Base-by-base conservation (phyloP, 2,113 vertebrate genomes). In the Calcarius ornatus region DNA sequence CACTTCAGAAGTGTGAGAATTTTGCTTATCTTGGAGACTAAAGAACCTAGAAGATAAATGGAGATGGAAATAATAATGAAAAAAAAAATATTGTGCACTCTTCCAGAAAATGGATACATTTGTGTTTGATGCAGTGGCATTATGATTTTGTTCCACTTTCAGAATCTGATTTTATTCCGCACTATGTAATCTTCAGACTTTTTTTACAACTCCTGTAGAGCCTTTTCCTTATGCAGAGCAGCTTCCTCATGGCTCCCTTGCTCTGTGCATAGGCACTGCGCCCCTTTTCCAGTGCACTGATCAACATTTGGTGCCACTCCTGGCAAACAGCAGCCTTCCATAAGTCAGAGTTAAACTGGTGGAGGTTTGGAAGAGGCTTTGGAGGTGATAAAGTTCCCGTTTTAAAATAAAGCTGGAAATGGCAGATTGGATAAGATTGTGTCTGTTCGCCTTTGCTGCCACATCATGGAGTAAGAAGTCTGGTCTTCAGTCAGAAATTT, bases 21-120 rank as follows among this genome's bases (percentile, higher is more conserved):
- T 87, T 87, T 94, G 60, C 53, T 69, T 95, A 56, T 84, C 76
- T 86, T 81, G 50, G 45, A 76, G 57, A 33, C 23, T 45, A 37
- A 84, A 69, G 53, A 66, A 50, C 11, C 9, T 31, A 30, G 53
- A 38, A 54, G 78, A 60, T 86, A 90, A 83, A 59, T 22, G 12
- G 27, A 81, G 57, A 47, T 70, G 42, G 45, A 76, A 89, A 65
- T 53, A 94, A 54, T 45, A 48, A 40, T 23, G 4, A 7, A 45
- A 28, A 70, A 70, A 68, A 53, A 60, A 82, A n/a, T 23, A 12
- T 7, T 30, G 25, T 70, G 33, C 2, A 3, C 2, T 83, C 12
- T 73, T 88, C 53, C 63, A 40, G 40, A 70, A 77, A n/a, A 33
- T 24, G 1, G n/a, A 35, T 22, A 35, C 27, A 35, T 33, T 47